phyloP scores from a whole-genome alignment of 2,888 invertebrate genomes.

The Gymnoscelis rufifasciata region DNA sequence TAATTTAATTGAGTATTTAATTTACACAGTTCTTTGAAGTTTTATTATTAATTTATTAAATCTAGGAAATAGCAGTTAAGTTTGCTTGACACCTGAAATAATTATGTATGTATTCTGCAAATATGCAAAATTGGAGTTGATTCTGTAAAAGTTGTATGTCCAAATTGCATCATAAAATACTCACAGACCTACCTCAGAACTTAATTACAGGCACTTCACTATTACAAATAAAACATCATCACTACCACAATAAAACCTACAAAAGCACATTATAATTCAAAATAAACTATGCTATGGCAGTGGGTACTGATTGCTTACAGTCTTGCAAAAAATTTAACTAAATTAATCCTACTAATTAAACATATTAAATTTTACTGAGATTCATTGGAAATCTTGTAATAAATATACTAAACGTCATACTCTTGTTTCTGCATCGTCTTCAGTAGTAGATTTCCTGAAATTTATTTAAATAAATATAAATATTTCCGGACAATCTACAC shows the following conservation, averaged over 20 bases:
- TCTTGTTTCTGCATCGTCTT: constrained; percentile 75
- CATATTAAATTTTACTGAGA: constrained; percentile 70
- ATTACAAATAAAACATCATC: constrained; percentile 19
- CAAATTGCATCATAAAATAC: too few species aligned
- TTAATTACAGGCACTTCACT: neutral
- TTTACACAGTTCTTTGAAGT: neutral
- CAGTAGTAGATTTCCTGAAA: constrained; percentile 77
- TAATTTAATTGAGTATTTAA: neutral
- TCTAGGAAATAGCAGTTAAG: constrained; percentile 23
- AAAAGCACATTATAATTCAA: constrained; percentile 49
- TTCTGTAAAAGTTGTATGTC: too few species aligned
- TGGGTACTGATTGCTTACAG: constrained; percentile 66
- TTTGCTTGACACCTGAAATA: constrained; percentile 22
- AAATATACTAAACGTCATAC: constrained; percentile 50
- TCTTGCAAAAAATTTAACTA: constrained; percentile 57
- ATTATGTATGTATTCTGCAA: too few species aligned
- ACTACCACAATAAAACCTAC: constrained; percentile 28
- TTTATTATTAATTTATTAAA: constrained; percentile 40
- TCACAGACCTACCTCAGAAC: too few species aligned
- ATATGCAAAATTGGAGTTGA: too few species aligned
- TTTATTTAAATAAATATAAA: neutral
- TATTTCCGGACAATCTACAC: too few species aligned
- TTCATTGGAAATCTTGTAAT: constrained; percentile 77
- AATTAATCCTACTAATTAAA: constrained; percentile 36
- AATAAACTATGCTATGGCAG: constrained; percentile 67